A percentile compares a stretch with the other conserved stretches of the same genome.
These are phyloP conservation scores for Hycleus phaleratus DNA, from an alignment of 1,140 invertebrate genomes.

Conservation along the genomic window DNA sequence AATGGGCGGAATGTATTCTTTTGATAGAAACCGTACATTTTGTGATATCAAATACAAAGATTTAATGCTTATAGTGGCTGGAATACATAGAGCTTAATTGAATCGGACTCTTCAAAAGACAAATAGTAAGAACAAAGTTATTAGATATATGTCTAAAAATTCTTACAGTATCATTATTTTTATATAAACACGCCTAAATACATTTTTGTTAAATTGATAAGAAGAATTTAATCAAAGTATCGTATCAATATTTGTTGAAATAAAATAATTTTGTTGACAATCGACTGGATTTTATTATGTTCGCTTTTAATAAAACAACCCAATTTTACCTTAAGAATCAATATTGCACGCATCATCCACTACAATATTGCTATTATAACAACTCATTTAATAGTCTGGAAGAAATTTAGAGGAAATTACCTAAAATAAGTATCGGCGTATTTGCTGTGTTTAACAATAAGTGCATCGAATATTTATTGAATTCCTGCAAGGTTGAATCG, in stretches of 20 bases:
- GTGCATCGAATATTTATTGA: too few relatives aligned
- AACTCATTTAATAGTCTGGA: too few relatives aligned
- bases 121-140: background rate
- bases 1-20: constrained; percentile 5
- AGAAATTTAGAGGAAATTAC: too few relatives aligned
- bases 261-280: constrained; percentile 13
- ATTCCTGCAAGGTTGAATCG: constrained; percentile 1
- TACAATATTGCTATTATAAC: too few relatives aligned
- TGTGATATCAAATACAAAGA: constrained; percentile 2
- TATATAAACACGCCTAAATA: background rate
- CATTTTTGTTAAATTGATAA: constrained; percentile 1
- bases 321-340: too few relatives aligned
- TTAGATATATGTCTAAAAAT: background rate
- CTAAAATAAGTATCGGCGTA: too few relatives aligned
- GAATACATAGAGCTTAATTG: constrained; percentile 9
- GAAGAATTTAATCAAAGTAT: constrained; percentile 7
- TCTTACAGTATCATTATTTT: background rate
- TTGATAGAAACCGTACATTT: constrained; percentile 8
- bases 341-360: too few relatives aligned
- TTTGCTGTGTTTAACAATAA: too few relatives aligned
- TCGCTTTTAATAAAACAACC: background rate
- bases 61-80: constrained; percentile 1
- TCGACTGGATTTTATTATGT: constrained; percentile 7
- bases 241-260: constrained; percentile 14
- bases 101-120: constrained; percentile 5